Base-by-base conservation (phyloP, 2,888 invertebrate species). In the Aproaerema taeniolella region DNA sequence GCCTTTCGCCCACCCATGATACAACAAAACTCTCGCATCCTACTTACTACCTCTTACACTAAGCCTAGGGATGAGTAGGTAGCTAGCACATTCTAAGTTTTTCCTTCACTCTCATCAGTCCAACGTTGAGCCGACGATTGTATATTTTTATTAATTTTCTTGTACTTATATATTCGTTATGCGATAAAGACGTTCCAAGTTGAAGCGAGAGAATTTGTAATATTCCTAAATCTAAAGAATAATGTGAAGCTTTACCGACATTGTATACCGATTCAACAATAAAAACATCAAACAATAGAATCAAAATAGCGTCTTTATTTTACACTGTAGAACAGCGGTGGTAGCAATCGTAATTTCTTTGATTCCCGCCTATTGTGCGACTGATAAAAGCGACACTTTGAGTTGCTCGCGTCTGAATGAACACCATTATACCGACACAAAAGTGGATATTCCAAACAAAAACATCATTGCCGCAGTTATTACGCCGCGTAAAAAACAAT, bases 371-470 rank as follows among this genome's bases (percentile, higher is more conserved):
- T 64, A 81, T 82, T 82, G 82, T 83, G 63, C 67, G 52, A 52
- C 66, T 73, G 82, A 83, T 85, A 83, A 83, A 82, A 73, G 79
- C 74, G 81, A 83, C 82, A 82, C 80, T 85, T 83, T 75, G 66
- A 65, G 70, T 67, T 68, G 68, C 67, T 67, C 68, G 68, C 60
- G 68, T 75, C 70, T 76, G 80, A 77, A 80, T 82, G 80, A 82
- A 80, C 81, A 82, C 79, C 78, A 82, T 85, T 83, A 82, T 80
- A 66, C 64, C 55, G 62, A 69, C 73, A 83, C 79, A 82, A 82
- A 81, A 80, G 80, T 81, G 72, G 73, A 73, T 75, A 70, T 76
- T 74, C 66, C 72, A 77, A 78, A 77, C 78, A 80, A 80, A 78
- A 79, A 76, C 72, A 77, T 74, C 69, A 72, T 71, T 70, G 67